Evolutionary conservation across 1,140 invertebrate genomes (phyloP).

Genomic region (Macrotrachela quadricornifera): DNA sequence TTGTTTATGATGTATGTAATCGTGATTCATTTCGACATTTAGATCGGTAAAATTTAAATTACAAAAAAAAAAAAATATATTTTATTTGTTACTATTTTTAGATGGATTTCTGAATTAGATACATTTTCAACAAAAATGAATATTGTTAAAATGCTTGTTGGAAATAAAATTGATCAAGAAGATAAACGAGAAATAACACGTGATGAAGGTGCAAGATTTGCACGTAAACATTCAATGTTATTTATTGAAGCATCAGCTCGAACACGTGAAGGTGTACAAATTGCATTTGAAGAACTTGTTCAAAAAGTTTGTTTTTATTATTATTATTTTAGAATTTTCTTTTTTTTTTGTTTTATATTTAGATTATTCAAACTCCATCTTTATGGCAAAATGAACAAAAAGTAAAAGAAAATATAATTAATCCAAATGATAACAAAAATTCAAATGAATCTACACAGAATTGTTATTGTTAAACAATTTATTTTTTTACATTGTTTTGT

Average conservation of each 20-base stretch:
- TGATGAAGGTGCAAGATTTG: slow-evolving; percentile 80
- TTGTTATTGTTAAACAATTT: too few species aligned
- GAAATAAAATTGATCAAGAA: slow-evolving; percentile 88
- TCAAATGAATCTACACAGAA: too few species aligned
- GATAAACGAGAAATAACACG: slow-evolving; percentile 51
- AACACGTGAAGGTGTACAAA: slow-evolving; percentile 76
- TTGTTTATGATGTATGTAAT: slow-evolving; percentile 83
- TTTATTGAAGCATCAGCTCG: slow-evolving; percentile 96
- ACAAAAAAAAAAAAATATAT: too few species aligned
- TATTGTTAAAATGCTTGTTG: slow-evolving; percentile 88
- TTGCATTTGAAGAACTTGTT: slow-evolving; percentile 89
- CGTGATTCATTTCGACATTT: slow-evolving; percentile 30
- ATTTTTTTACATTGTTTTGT: too few species aligned
- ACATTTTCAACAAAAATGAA: slow-evolving; percentile 78
- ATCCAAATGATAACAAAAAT: too few species aligned
- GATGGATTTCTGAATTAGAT: slow-evolving; percentile 78
- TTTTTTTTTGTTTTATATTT: background rate
- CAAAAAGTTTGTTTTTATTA: background rate
- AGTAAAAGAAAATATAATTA: too few species aligned
- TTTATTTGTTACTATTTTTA: too few species aligned
- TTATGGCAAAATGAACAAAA: slow-evolving; percentile 1
- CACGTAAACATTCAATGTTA: slow-evolving; percentile 73
- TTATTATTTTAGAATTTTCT: background rate
- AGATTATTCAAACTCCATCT: slow-evolving; percentile 5
- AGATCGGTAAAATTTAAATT: too few species aligned